Percentiles rank a stretch among this genome's conserved stretches.
These are phyloP conservation scores for Oostethus manadensis DNA, from an alignment of 2,113 vertebrate species.

Conservation along the genomic window DNA sequence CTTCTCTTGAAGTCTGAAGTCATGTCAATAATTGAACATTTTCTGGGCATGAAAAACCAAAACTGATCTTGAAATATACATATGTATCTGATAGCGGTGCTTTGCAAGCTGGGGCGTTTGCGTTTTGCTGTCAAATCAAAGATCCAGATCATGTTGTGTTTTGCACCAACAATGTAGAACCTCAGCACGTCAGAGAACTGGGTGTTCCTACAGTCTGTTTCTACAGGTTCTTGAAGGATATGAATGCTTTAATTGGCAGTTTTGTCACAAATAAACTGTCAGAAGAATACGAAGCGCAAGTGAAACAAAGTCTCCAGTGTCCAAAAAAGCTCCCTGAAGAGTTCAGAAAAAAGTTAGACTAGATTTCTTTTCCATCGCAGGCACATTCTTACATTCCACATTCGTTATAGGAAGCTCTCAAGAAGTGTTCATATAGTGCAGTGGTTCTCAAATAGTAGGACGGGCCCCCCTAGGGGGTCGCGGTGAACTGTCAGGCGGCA, in stretches of 20 bases:
- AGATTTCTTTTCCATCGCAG: slow-evolving; percentile 42
- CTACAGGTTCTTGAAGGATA: slow-evolving; percentile 22
- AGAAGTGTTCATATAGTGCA: too few species aligned
- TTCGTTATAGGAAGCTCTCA: too few species aligned
- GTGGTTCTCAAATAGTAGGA: too few species aligned
- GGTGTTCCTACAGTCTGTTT: slow-evolving; percentile 17
- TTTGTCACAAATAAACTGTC: slow-evolving; percentile 28
- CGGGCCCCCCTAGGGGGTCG: too few species aligned
- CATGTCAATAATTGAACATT: slow-evolving; percentile 51
- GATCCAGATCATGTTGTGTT: slow-evolving; percentile 9
- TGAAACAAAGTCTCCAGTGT: slow-evolving; percentile 33
- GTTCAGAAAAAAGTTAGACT: slow-evolving; percentile 28
- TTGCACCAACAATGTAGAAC: slow-evolving; percentile 31
- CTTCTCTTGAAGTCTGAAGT: slow-evolving; percentile 8
- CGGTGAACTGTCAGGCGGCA: too few species aligned
- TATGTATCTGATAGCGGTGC: slow-evolving; percentile 32
- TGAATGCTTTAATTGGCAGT: slow-evolving; percentile 47
- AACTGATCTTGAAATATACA: slow-evolving; percentile 47
- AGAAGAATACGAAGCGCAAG: slow-evolving; percentile 34
- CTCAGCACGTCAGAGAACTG: slow-evolving; percentile 8
- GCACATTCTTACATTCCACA: slow-evolving; percentile 18
- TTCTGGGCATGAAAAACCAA: slow-evolving; percentile 51
- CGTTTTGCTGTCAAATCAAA: slow-evolving; percentile 15
- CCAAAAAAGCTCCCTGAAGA: slow-evolving; percentile 20
- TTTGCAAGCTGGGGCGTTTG: not conserved